These are phyloP conservation scores for Leucoraja erinaceus DNA, from an alignment of 2,113 vertebrate species.

Conservation along the genomic window DNA sequence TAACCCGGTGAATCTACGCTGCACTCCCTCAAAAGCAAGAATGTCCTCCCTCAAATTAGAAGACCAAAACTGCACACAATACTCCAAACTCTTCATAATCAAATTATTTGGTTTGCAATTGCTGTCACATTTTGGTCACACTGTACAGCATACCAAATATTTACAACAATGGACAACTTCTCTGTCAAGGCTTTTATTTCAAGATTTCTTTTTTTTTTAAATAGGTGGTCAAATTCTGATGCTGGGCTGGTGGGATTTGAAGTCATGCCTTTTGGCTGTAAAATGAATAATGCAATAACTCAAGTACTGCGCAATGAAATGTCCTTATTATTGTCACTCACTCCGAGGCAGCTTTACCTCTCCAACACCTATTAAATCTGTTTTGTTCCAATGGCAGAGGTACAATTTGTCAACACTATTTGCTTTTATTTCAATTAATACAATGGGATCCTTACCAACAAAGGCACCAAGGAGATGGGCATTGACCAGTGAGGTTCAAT, in stretches of 20 bases:
- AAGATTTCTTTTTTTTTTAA: not conserved
- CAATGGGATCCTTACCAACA: not conserved
- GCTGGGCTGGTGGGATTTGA: not conserved
- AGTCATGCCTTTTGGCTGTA: not conserved
- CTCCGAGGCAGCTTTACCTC: not conserved
- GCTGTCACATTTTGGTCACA: not conserved
- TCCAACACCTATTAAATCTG: not conserved
- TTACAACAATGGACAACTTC: not conserved
- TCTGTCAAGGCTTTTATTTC: not conserved
- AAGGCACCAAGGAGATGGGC: not conserved
- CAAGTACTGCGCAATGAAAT: not conserved
- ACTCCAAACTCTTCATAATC: too few species aligned
- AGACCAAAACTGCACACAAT: too few species aligned
- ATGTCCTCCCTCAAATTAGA: too few species aligned
- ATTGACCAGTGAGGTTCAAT: not conserved
- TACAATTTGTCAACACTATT: not conserved
- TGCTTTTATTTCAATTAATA: not conserved
- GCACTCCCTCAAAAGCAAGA: too few species aligned
- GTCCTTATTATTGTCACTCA: not conserved
- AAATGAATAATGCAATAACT: not conserved
- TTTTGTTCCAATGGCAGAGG: not conserved
- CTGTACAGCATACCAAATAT: not conserved
- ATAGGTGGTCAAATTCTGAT: not conserved
- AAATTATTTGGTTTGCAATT: not conserved
- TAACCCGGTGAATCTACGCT: too few species aligned